A percentile compares a stretch with the other conserved stretches of the same genome.
These are phyloP conservation scores for Molanna angustata DNA, from an alignment of 2,888 invertebrate species.

Conservation along the genomic window DNA sequence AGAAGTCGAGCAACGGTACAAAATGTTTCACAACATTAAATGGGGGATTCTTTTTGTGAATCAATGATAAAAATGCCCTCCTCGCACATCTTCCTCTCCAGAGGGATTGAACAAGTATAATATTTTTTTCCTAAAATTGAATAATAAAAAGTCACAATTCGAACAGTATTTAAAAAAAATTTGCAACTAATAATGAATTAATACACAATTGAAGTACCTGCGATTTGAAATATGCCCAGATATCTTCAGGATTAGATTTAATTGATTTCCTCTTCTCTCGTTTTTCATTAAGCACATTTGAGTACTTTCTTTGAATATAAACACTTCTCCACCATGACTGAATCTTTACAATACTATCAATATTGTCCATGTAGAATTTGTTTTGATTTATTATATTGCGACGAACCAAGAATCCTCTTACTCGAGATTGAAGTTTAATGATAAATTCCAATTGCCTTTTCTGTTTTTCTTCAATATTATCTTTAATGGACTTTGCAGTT, in stretches of 20 bases:
- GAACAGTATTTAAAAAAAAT: too few relatives aligned
- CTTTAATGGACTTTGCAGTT: slow-evolving; percentile 49
- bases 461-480: slow-evolving; percentile 46
- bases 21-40: slow-evolving; percentile 63
- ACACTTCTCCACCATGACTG: slow-evolving; percentile 65
- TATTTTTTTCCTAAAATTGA: slow-evolving; percentile 51
- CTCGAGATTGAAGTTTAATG: slow-evolving; percentile 59
- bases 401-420: slow-evolving; percentile 59
- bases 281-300: slow-evolving; percentile 42
- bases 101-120: slow-evolving; percentile 64
- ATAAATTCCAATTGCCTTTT: slow-evolving; percentile 45
- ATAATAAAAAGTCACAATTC: too few relatives aligned
- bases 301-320: slow-evolving; percentile 47
- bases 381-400: slow-evolving; percentile 40
- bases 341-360: slow-evolving; percentile 48
- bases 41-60: slow-evolving; percentile 57
- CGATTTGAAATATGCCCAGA: slow-evolving; percentile 52
- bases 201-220: background rate
- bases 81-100: slow-evolving; percentile 65
- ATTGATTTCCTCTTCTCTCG: slow-evolving; percentile 44
- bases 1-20: slow-evolving; percentile 66
- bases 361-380: slow-evolving; percentile 40
- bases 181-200: too few relatives aligned
- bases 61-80: slow-evolving; percentile 59
- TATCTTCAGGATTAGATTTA: slow-evolving; percentile 44